Evolutionary conservation across 2,797 vertebrate species (phyloP).

Genomic region (Antennarius maculatus): DNA sequence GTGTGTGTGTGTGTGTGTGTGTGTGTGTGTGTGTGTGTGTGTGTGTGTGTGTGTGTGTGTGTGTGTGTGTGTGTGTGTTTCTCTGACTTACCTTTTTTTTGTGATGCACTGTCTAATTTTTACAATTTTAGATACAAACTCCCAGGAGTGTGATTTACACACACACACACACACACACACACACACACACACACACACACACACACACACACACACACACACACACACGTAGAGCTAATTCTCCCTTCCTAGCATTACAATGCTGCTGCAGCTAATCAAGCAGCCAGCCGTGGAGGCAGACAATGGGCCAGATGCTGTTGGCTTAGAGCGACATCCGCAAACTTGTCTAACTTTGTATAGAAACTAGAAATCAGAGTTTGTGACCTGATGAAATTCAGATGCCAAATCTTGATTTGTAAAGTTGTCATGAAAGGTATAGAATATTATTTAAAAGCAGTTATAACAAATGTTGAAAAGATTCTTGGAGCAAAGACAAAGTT

Average conservation of each 20-base stretch:
- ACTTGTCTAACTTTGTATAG: constrained; percentile 61
- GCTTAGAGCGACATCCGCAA: constrained; percentile 66
- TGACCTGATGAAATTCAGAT: constrained; percentile 44
- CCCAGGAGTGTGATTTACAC: constrained; percentile 61
- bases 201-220: constrained; percentile 30
- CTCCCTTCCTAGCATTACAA: constrained; percentile 48
- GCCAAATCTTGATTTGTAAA: constrained; percentile 44
- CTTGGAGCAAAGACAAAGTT: constrained; percentile 1
- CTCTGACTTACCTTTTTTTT: constrained; percentile 54
- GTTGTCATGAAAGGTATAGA: constrained; percentile 32
- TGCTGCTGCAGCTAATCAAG: constrained; percentile 69
- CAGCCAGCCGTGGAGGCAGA: constrained; percentile 68
- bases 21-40: constrained; percentile 12
- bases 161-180: constrained; percentile 50
- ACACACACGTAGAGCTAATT: constrained; percentile 47
- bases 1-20: neutral
- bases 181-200: constrained; percentile 34
- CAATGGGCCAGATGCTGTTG: constrained; percentile 75
- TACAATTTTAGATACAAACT: constrained; percentile 64
- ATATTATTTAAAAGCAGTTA: constrained; percentile 2
- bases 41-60: constrained; percentile 2
- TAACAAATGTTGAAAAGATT: constrained; percentile 5
- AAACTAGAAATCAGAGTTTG: constrained; percentile 47
- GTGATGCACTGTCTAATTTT: constrained; percentile 58
- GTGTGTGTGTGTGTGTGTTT: neutral